These are phyloP conservation scores for Onychostoma macrolepis DNA, from an alignment of 2,113 vertebrate species.

Conservation along the genomic window DNA sequence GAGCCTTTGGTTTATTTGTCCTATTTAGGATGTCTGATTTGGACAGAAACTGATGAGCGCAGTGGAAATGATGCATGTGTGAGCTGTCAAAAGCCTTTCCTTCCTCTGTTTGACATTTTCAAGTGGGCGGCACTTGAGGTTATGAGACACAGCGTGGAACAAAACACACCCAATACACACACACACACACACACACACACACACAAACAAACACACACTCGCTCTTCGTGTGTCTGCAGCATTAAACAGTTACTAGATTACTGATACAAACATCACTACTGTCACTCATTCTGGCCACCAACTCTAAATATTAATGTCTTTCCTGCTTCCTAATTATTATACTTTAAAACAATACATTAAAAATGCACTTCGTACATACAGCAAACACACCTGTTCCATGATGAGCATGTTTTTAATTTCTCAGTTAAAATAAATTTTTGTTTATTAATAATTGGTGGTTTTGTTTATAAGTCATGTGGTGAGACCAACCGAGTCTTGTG, in stretches of 20 bases:
- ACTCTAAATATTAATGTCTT: too few species aligned
- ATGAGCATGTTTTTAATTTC: too few species aligned
- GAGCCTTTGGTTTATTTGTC: constrained; percentile 26
- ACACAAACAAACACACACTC: neutral
- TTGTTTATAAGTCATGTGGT: neutral
- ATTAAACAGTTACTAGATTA: neutral
- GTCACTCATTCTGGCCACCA: neutral
- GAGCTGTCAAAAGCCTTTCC: constrained; percentile 40
- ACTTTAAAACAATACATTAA: neutral
- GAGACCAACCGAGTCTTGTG: neutral
- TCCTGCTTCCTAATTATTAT: neutral
- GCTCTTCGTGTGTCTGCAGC: neutral
- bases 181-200: too few species aligned
- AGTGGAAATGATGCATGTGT: constrained; percentile 51
- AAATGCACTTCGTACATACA: neutral
- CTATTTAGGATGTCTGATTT: constrained; percentile 46
- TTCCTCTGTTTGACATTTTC: constrained; percentile 55
- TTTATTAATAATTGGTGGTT: too few species aligned
- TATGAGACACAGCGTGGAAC: constrained; percentile 40
- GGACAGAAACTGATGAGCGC: constrained; percentile 58
- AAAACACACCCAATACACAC: constrained; percentile 23
- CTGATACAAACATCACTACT: neutral
- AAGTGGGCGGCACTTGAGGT: constrained; percentile 50
- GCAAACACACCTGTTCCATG: too few species aligned
- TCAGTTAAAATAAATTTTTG: too few species aligned